Base-by-base conservation (phyloP, 2,888 invertebrate genomes). In the Mythimna loreyi region DNA sequence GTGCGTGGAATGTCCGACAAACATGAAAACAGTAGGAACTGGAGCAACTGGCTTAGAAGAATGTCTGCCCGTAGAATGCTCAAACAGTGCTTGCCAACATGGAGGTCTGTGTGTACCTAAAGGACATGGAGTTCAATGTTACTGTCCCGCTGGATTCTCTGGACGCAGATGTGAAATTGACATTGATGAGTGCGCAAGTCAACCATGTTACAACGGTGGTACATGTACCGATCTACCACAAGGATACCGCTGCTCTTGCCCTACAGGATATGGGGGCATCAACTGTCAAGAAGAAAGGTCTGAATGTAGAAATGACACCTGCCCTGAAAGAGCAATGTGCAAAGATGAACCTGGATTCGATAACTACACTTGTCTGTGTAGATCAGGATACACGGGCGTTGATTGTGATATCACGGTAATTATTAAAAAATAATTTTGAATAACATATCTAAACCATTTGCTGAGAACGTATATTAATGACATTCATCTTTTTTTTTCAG, bases 301-400 rank as follows among this genome's bases (percentile, higher is more conserved):
- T 21, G 99, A 99, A 86, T 99, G 99, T 89, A 96, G 96, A 82
- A 98, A 98, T 88, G 98, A 98, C 75, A 98, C 99, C 0, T 99
- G 99, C 85, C 98, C 99, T 1, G 99, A 99, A 89, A 96, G 99
- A 86, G 99, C 99, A 5, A 99, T 99, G 98, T 99, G 99, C 92
- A 99, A 99, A 94, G 99, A 99, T 91, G 98, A 98, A 92, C 99
- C 98, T 25, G 98, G 98, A 71, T 97, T 97, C 83, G 98, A 98
- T 85, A 99, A 99, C 88, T 98, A 97, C 86, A 98, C 99, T 1
- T 99, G 99, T 89, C 96, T 99, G 13, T 99, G 99, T 89, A 96
- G 99, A 88, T 97, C 98, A 76, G 99, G 99, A 62, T 99, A 99
- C 89, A 99, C 99, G 23, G 99, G 99, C 49, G 96, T 97, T 67